phyloP scores from a whole-genome alignment of 2,797 vertebrate species.

The Coendou prehensilis region DNA sequence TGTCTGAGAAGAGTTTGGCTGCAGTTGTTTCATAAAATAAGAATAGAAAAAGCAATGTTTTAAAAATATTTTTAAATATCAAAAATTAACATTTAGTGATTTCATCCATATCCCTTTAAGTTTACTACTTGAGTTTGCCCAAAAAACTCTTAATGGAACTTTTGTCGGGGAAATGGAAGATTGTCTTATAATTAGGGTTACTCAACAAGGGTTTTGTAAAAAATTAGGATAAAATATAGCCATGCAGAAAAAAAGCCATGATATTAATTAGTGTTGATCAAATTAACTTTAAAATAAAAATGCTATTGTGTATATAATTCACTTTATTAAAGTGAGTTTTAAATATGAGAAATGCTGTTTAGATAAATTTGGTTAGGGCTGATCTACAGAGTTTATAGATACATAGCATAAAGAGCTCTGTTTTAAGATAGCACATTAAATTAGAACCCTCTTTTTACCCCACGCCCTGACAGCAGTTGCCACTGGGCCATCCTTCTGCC shows the following conservation, averaged over 20 bases:
- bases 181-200: not conserved
- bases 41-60: slow-evolving; percentile 2
- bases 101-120: slow-evolving; percentile 47
- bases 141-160: not conserved
- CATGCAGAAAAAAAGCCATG: not conserved
- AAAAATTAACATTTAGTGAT: slow-evolving; percentile 10
- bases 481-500: not conserved
- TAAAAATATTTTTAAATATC: slow-evolving; percentile 59
- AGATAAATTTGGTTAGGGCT: slow-evolving; percentile 19
- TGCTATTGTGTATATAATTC: slow-evolving; percentile 9
- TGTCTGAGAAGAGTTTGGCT: not conserved
- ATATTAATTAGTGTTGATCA: slow-evolving; percentile 24
- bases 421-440: slow-evolving; percentile 11
- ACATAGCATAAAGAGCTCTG: not conserved
- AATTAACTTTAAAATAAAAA: slow-evolving; percentile 60
- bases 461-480: not conserved
- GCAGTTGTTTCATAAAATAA: slow-evolving; percentile 45
- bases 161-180: slow-evolving; percentile 16
- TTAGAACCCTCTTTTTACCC: slow-evolving; percentile 19
- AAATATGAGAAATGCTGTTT: slow-evolving; percentile 27
- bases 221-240: slow-evolving; percentile 41
- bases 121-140: slow-evolving; percentile 15
- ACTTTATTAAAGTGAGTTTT: slow-evolving; percentile 70
- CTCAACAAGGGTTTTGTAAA: not conserved
- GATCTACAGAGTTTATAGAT: not conserved